Percentiles rank a stretch among this genome's conserved stretches.
phyloP scores from a whole-genome alignment of 2,888 invertebrate species.

The Notocelia uddmanniana region DNA sequence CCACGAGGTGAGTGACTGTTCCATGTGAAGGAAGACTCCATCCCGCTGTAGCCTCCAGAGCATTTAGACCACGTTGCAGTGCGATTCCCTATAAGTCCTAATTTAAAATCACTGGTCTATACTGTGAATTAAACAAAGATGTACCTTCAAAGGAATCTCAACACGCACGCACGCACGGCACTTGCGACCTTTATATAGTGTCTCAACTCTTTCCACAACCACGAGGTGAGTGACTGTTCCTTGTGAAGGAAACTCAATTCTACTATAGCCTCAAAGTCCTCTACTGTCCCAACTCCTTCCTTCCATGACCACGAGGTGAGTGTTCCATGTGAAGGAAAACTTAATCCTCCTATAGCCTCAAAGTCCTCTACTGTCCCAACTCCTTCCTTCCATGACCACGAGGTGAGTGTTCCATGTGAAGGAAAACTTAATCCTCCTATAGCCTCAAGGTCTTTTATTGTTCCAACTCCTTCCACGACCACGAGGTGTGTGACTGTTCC shows the following conservation, averaged over 20 bases:
- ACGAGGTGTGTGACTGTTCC: constrained; percentile 13
- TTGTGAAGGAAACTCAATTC: not conserved
- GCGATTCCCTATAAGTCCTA: too few relatives aligned
- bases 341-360: constrained; percentile 57
- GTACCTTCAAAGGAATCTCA: too few relatives aligned
- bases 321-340: not conserved
- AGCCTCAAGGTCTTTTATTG: too few relatives aligned
- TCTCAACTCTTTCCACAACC: not conserved
- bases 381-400: constrained; percentile 56
- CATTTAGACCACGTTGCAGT: too few relatives aligned
- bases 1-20: constrained; percentile 21
- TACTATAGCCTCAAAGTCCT: not conserved
- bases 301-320: constrained; percentile 25
- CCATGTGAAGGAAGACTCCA: too few relatives aligned
- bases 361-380: constrained; percentile 88
- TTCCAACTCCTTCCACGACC: constrained; percentile 73
- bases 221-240: not conserved
- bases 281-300: constrained; percentile 22
- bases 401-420: constrained; percentile 11
- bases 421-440: too few relatives aligned
- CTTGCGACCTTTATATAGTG: not conserved
- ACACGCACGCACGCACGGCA: too few relatives aligned
- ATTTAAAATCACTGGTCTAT: too few relatives aligned
- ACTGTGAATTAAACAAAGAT: too few relatives aligned
- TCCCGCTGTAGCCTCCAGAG: too few relatives aligned